Conservation (phyloP, 1,140 invertebrate genomes). For the Acromyrmex heyeri region DNA sequence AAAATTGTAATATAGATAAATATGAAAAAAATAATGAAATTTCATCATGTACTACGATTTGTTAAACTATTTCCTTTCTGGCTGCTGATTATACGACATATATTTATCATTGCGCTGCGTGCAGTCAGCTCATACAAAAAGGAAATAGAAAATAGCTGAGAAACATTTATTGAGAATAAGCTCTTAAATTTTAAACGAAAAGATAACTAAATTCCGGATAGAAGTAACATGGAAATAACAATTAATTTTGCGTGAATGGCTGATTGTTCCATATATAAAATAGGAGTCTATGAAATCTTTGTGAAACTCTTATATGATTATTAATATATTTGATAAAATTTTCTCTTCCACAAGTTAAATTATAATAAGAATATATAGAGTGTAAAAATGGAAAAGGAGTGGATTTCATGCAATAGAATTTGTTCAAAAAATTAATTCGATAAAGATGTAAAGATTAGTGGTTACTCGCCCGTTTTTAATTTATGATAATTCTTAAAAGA, state of each 20-base stretch:
- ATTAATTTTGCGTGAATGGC: constrained; percentile 10
- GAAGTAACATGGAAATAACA: background rate
- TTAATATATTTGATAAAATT: background rate
- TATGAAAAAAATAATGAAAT: constrained; percentile 38
- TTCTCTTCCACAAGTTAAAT: background rate
- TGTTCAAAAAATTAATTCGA: background rate
- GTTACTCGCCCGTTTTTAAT: background rate
- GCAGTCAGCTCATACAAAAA: constrained; percentile 85
- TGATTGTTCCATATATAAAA: background rate
- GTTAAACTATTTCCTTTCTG: constrained; percentile 73
- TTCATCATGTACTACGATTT: background rate
- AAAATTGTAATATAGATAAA: background rate
- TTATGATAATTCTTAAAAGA: background rate
- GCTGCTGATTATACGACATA: constrained; percentile 60
- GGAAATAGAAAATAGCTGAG: constrained; percentile 66
- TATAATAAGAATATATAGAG: background rate
- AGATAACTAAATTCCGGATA: background rate
- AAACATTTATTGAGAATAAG: constrained; percentile 4
- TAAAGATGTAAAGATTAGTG: background rate
- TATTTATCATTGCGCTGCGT: constrained; percentile 61
- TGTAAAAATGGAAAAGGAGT: background rate
- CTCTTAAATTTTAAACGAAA: constrained; percentile 10
- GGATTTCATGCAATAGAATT: constrained; percentile 2
- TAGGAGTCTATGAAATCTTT: background rate
- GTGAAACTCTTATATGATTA: constrained; percentile 18